Evolutionary conservation across 1,140 invertebrate genomes (phyloP).

Genomic region (Bilobella aurantiaca): DNA sequence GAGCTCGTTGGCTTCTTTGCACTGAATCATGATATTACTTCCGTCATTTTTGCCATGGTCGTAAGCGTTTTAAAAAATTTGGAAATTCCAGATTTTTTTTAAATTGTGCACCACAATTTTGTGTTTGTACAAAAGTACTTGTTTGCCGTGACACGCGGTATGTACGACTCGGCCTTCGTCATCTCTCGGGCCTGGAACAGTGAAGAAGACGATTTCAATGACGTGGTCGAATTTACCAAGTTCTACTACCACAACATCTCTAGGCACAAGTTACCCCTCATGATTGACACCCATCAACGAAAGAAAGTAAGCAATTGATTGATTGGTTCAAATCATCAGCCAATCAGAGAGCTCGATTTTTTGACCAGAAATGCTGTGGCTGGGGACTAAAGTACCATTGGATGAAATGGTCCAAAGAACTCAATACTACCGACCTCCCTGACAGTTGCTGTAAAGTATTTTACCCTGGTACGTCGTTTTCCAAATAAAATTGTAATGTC

Average conservation of each 20-base stretch:
- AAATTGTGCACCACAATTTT: not conserved
- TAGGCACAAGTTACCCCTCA: not conserved
- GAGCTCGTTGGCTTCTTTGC: not conserved
- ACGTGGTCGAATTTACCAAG: not conserved
- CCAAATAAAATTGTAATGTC: not conserved
- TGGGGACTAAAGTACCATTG: not conserved
- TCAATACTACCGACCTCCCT: not conserved
- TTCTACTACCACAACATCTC: not conserved
- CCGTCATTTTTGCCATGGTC: not conserved
- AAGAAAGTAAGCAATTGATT: not conserved
- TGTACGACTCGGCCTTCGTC: not conserved
- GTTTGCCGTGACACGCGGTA: not conserved
- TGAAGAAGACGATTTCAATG: not conserved
- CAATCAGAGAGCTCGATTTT: not conserved
- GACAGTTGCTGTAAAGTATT: not conserved
- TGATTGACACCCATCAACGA: not conserved
- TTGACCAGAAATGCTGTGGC: slow-evolving; percentile 2
- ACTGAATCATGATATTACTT: not conserved
- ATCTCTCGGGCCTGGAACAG: not conserved
- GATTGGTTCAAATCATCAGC: not conserved
- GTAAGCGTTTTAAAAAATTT: not conserved
- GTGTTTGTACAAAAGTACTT: not conserved
- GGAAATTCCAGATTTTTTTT: not conserved
- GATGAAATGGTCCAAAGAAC: slow-evolving; percentile 1
- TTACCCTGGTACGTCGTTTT: not conserved